A percentile compares a stretch with the other conserved stretches of the same genome.
Evolutionary conservation across 2,797 vertebrate genomes (phyloP).

Genomic region (Hypotaenidia philippensis): DNA sequence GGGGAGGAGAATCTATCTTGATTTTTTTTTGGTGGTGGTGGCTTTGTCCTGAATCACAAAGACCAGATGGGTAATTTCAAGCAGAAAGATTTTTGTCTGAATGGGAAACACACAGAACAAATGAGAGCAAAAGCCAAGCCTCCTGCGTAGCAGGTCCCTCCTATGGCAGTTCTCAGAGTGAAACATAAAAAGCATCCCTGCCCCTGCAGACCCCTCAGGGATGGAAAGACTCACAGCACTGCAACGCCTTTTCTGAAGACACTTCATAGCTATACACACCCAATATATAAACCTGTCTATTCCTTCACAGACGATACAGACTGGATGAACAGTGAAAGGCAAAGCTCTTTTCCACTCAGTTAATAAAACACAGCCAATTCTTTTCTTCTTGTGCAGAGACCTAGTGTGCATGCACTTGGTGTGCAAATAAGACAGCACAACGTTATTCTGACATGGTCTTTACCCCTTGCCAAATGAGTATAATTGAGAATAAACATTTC

Average conservation of each 20-base stretch:
- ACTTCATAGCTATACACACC: not conserved
- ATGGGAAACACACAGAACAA: constrained; percentile 30
- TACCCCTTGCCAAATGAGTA: not conserved
- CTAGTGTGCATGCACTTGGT: not conserved
- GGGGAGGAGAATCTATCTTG: not conserved
- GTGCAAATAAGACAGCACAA: not conserved
- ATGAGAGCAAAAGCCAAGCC: constrained; percentile 24
- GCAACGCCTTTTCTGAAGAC: not conserved
- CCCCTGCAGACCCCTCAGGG: not conserved
- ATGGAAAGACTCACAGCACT: not conserved
- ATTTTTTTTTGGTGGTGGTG: not conserved
- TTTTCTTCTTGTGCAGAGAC: not conserved
- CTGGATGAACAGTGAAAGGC: not conserved
- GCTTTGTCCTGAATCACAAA: constrained; percentile 21
- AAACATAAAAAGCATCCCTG: not conserved
- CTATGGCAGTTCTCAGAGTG: not conserved
- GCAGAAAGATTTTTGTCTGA: constrained; percentile 37
- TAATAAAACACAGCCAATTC: not conserved
- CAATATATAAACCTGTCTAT: not conserved
- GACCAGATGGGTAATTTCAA: constrained; percentile 45
- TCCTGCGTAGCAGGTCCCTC: not conserved
- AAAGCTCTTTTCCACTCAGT: not conserved
- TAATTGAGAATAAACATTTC: not conserved
- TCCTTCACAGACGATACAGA: not conserved
- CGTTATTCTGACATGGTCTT: not conserved